These are phyloP conservation scores for Pyrrhopygopsis socrates DNA, from an alignment of 2,888 invertebrate genomes.

Conservation along the genomic window DNA sequence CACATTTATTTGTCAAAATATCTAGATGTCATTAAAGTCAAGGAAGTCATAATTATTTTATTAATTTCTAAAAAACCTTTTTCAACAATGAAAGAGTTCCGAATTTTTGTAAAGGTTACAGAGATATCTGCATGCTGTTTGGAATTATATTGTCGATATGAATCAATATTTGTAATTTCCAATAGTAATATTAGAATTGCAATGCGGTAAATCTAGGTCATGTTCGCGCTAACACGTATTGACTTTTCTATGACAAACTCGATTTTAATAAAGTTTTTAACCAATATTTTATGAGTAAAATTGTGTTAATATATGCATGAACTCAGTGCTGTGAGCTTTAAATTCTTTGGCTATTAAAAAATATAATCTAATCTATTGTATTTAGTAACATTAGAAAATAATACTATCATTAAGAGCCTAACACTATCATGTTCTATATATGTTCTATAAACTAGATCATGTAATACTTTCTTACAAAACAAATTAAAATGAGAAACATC, in stretches of 20 bases:
- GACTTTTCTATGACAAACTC: constrained; percentile 27
- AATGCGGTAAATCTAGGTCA: constrained; percentile 25
- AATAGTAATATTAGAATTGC: constrained; percentile 34
- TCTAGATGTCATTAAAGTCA: too few relatives aligned
- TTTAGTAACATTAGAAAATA: too few relatives aligned
- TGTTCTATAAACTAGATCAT: too few relatives aligned
- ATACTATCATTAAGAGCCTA: too few relatives aligned
- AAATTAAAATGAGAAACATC: constrained; percentile 34
- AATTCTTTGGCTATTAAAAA: too few relatives aligned
- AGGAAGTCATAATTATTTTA: too few relatives aligned
- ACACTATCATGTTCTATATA: too few relatives aligned
- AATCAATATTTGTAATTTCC: constrained; percentile 46
- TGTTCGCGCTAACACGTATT: constrained; percentile 20
- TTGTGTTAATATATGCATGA: too few relatives aligned
- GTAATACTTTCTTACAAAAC: not conserved
- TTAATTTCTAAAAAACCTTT: constrained; percentile 71
- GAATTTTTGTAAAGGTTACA: constrained; percentile 24
- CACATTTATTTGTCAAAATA: too few relatives aligned
- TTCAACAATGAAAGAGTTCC: not conserved
- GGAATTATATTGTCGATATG: constrained; percentile 24
- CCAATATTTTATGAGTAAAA: not conserved
- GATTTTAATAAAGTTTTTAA: constrained; percentile 2
- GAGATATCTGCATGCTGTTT: constrained; percentile 35
- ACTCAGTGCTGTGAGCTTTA: too few relatives aligned
- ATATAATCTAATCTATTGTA: too few relatives aligned